phyloP scores from a whole-genome alignment of 2,797 vertebrate genomes.

The Pyrocephalus nanus region DNA sequence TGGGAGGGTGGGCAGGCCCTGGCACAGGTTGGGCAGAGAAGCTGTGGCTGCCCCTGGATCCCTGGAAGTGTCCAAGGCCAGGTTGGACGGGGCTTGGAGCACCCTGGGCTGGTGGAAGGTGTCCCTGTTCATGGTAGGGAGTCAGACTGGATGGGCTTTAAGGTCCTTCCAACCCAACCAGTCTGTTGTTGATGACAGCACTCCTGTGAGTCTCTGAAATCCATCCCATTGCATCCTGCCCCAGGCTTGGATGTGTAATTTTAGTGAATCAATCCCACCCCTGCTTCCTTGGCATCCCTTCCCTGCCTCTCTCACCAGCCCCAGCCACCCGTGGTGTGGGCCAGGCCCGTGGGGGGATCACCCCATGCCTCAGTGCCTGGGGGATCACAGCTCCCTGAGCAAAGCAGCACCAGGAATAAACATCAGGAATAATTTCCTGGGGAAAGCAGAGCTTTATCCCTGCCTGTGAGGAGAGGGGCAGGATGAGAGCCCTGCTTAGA shows the following conservation, averaged over 20 bases:
- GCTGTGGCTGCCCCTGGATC: too few relatives aligned
- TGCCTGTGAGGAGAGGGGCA: neutral
- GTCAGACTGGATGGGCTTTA: rapidly evolving
- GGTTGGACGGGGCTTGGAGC: too few relatives aligned
- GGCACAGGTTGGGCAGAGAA: too few relatives aligned
- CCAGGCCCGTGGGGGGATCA: rapidly evolving
- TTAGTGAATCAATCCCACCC: rapidly evolving
- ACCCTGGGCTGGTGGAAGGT: neutral
- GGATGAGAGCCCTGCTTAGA: neutral
- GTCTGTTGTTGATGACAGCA: neutral
- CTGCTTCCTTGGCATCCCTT: neutral
- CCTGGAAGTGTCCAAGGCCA: neutral
- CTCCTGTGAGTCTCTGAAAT: rapidly evolving
- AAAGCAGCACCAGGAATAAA: conserved; percentile 10
- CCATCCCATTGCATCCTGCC: rapidly evolving
- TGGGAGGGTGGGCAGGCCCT: too few relatives aligned
- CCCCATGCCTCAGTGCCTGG: neutral
- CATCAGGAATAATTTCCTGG: neutral
- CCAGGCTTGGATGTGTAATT: neutral
- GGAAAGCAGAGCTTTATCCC: neutral
- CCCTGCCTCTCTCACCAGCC: rapidly evolving
- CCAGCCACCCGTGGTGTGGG: neutral
- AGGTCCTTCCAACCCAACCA: neutral
- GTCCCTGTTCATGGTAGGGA: neutral
- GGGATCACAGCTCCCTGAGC: neutral